Evolutionary conservation across 2,113 vertebrate species (phyloP).

Genomic region (Saguinus midas): DNA sequence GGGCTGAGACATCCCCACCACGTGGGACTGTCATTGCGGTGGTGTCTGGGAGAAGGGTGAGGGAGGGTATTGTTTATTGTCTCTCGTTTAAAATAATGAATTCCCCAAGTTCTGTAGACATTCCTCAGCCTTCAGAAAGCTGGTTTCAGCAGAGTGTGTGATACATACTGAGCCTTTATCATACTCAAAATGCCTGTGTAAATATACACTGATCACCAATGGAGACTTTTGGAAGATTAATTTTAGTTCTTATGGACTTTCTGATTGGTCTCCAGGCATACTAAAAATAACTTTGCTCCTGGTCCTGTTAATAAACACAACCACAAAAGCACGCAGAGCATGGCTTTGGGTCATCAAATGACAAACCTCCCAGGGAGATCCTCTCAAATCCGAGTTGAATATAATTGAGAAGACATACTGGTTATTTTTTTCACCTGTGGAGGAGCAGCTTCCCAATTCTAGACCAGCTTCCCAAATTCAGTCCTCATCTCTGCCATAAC

Average conservation of each 20-base stretch:
- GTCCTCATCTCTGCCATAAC: background rate
- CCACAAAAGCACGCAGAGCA: background rate
- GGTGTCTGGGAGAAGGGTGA: background rate
- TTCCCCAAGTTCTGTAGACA: background rate
- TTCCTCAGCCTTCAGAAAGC: background rate
- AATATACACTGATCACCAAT: background rate
- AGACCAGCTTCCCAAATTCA: background rate
- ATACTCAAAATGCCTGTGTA: background rate
- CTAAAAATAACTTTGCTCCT: background rate
- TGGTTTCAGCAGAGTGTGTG: background rate
- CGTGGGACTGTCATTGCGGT: background rate
- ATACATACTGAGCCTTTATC: background rate
- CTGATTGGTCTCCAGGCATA: conserved; percentile 35
- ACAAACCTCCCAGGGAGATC: background rate
- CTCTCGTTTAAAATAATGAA: background rate
- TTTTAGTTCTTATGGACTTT: conserved; percentile 30
- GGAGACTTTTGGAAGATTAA: background rate
- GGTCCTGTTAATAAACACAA: background rate
- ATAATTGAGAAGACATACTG: background rate
- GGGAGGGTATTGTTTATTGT: background rate
- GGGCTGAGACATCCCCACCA: background rate
- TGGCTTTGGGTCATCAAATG: background rate
- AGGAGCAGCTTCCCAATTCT: background rate
- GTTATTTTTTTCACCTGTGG: background rate
- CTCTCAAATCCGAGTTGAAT: background rate